Evolutionary conservation across 2,113 vertebrate species (phyloP).

Genomic region (Notothenia coriiceps): DNA sequence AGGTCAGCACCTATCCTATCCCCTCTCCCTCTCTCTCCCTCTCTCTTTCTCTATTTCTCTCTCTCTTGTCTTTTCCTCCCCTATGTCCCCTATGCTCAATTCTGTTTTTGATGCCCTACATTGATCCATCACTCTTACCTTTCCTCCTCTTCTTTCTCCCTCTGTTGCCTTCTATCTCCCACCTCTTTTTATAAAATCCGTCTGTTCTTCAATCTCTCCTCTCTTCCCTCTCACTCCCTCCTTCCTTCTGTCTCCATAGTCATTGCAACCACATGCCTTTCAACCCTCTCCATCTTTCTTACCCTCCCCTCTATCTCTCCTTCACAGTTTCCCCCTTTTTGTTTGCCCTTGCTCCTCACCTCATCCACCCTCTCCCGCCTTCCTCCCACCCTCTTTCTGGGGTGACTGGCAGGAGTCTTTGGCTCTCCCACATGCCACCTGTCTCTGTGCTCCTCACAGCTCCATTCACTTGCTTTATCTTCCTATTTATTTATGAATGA

Average conservation of each 20-base stretch:
- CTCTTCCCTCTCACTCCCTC: conserved; percentile 5
- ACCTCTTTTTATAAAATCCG: conserved; percentile 22
- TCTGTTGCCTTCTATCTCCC: conserved; percentile 12
- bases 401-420: conserved; percentile 62
- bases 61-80: conserved; percentile 8
- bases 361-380: conserved; percentile 10
- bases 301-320: conserved; percentile 9
- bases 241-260: conserved; percentile 20
- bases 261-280: background rate
- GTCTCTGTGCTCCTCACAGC: conserved; percentile 50
- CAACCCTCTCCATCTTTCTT: conserved; percentile 2
- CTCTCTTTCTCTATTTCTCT: conserved; percentile 3
- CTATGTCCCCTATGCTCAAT: conserved; percentile 16
- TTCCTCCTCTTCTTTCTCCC: conserved; percentile 12
- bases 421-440: conserved; percentile 66
- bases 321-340: conserved; percentile 11
- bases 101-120: conserved; percentile 29
- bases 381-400: conserved; percentile 1
- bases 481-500: conserved; percentile 48
- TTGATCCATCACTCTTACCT: conserved; percentile 27
- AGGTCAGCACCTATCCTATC: conserved; percentile 19
- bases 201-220: conserved; percentile 21
- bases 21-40: background rate
- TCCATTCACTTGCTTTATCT: conserved; percentile 38
- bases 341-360: conserved; percentile 24